Evolutionary conservation across 2,113 vertebrate species (phyloP).

Genomic region (Trinectes maculatus): DNA sequence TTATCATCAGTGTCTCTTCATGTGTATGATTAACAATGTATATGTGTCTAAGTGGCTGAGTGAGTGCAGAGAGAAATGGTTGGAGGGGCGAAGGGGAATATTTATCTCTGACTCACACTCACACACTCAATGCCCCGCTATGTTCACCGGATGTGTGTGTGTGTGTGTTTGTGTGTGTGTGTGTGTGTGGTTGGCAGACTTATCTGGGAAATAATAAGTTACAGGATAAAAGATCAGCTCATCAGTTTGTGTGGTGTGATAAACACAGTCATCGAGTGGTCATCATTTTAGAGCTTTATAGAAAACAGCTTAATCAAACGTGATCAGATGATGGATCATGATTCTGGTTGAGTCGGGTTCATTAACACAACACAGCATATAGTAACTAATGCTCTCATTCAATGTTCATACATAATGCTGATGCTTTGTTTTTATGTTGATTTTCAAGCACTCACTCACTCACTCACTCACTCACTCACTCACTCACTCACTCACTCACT

Average conservation of each 20-base stretch:
- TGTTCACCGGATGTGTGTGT: too few species aligned
- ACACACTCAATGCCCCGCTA: too few species aligned
- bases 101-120: background rate
- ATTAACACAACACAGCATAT: background rate
- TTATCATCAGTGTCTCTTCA: slow-evolving; percentile 16
- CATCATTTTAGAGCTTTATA: too few species aligned
- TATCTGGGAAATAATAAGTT: too few species aligned
- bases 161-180: too few species aligned
- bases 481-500: background rate
- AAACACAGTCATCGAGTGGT: too few species aligned
- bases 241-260: too few species aligned
- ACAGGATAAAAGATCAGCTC: too few species aligned
- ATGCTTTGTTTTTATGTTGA: slow-evolving; percentile 8
- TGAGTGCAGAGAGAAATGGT: background rate
- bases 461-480: slow-evolving; percentile 1
- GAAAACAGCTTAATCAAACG: slow-evolving; percentile 5
- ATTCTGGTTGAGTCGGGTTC: background rate
- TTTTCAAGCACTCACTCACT: background rate
- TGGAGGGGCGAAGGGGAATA: background rate
- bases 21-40: slow-evolving; percentile 24
- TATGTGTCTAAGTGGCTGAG: background rate
- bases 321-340: slow-evolving; percentile 9
- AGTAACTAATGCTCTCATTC: slow-evolving; percentile 18
- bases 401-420: slow-evolving; percentile 24
- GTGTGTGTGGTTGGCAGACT: too few species aligned